Percentiles rank a stretch among this genome's conserved stretches.
These are phyloP conservation scores for Peromyscus maniculatus DNA, from an alignment of 2,113 vertebrate species.

Conservation along the genomic window DNA sequence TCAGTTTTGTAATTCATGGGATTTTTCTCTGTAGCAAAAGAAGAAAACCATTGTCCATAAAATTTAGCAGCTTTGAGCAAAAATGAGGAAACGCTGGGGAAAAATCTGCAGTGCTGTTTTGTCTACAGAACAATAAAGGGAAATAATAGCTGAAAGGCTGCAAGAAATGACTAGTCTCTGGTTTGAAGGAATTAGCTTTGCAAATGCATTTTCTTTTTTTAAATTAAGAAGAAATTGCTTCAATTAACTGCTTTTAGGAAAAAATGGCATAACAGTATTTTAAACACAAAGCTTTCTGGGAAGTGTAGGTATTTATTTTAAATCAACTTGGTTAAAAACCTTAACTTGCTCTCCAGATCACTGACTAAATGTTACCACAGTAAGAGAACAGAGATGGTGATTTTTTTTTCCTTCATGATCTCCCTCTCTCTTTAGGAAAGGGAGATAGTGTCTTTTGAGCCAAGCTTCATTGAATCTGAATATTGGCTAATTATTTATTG, in stretches of 20 bases:
- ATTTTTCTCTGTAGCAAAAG: conserved; percentile 56
- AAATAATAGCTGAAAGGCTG: conserved; percentile 60
- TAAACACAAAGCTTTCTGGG: conserved; percentile 36
- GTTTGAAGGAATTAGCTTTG: conserved; percentile 37
- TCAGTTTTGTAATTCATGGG: conserved; percentile 68
- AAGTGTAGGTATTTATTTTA: conserved; percentile 65
- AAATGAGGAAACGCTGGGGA: conserved; percentile 55
- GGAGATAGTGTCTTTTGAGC: not conserved
- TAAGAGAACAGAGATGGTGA: not conserved
- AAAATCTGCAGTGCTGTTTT: conserved; percentile 41
- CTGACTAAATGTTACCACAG: conserved; percentile 30
- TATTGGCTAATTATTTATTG: conserved; percentile 60
- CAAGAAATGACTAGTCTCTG: conserved; percentile 50
- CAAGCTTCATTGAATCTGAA: conserved; percentile 44
- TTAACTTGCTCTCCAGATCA: conserved; percentile 8
- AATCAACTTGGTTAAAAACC: conserved; percentile 46
- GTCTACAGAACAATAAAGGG: conserved; percentile 38
- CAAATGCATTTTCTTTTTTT: conserved; percentile 47
- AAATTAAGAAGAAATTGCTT: conserved; percentile 65
- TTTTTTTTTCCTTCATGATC: not conserved
- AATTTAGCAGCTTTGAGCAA: conserved; percentile 55
- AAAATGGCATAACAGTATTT: conserved; percentile 4
- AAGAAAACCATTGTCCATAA: conserved; percentile 64
- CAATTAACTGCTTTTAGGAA: conserved; percentile 60
- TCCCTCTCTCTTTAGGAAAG: not conserved